Conservation (phyloP, 1,140 invertebrate genomes). For the Drosophila ercepeae region DNA sequence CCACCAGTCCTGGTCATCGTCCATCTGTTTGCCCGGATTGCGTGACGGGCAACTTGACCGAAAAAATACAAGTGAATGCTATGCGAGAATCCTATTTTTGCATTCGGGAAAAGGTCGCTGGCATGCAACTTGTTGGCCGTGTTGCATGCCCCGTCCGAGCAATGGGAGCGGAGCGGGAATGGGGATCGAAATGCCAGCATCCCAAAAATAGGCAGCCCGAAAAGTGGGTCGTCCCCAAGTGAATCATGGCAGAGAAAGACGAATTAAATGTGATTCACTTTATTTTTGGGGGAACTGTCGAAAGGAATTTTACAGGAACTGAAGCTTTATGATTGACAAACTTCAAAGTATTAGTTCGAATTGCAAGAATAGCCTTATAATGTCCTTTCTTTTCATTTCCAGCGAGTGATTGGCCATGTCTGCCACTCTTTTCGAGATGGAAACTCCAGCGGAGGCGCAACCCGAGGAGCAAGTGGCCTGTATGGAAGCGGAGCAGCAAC, state of each 20-base stretch:
- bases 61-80: slow-evolving; percentile 41
- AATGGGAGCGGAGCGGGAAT: slow-evolving; percentile 7
- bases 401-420: slow-evolving; percentile 55
- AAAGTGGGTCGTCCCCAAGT: slow-evolving; percentile 66
- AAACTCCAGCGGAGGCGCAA: slow-evolving; percentile 34
- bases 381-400: background rate
- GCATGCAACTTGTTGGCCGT: slow-evolving; percentile 51
- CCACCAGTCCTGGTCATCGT: slow-evolving; percentile 47
- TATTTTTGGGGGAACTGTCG: background rate
- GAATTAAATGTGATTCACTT: background rate
- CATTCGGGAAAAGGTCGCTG: slow-evolving; percentile 70
- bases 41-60: slow-evolving; percentile 66
- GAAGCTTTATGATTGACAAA: background rate
- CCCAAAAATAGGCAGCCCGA: slow-evolving; percentile 67
- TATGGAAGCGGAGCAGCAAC: slow-evolving; percentile 60
- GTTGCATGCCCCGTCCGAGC: slow-evolving; percentile 24
- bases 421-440: slow-evolving; percentile 68
- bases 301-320: background rate
- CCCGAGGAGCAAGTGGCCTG: slow-evolving; percentile 26
- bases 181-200: slow-evolving; percentile 65
- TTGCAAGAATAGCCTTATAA: too few relatives aligned
- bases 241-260: slow-evolving; percentile 51
- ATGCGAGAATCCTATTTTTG: slow-evolving; percentile 36
- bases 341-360: too few relatives aligned
- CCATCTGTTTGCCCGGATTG: slow-evolving; percentile 21